Evolutionary conservation across 2,797 vertebrate genomes (phyloP).

Genomic region (Macrochelys suwanniensis): DNA sequence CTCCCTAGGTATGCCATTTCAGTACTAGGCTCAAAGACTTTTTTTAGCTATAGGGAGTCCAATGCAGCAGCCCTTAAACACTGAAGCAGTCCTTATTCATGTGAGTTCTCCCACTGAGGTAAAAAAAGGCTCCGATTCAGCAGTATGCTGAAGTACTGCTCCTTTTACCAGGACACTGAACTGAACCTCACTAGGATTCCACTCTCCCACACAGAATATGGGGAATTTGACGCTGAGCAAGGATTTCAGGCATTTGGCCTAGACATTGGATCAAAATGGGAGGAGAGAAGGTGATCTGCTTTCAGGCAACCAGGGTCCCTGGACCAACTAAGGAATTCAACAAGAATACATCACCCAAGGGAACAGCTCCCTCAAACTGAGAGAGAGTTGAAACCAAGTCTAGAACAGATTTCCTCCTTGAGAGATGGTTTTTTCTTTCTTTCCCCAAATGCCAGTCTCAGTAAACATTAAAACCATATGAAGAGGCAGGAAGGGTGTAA

Average conservation of each 20-base stretch:
- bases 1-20: neutral
- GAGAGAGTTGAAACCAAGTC: neutral
- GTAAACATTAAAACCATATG: neutral
- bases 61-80: neutral
- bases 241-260: neutral
- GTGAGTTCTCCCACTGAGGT: accelerated
- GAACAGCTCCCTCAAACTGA: neutral
- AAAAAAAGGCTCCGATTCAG: neutral
- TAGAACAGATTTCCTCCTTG: neutral
- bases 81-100: accelerated
- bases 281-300: neutral
- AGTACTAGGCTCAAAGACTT: neutral
- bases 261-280: neutral
- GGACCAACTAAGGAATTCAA: neutral
- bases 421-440: neutral
- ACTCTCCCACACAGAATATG: neutral
- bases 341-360: neutral
- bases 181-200: neutral
- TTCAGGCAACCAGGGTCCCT: neutral
- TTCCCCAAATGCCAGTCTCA: neutral
- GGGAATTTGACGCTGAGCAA: neutral
- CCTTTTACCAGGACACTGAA: accelerated
- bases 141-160: neutral
- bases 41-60: neutral
- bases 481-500: neutral